phyloP scores from a whole-genome alignment of 2,113 vertebrate genomes.

The Hiodon alosoides region DNA sequence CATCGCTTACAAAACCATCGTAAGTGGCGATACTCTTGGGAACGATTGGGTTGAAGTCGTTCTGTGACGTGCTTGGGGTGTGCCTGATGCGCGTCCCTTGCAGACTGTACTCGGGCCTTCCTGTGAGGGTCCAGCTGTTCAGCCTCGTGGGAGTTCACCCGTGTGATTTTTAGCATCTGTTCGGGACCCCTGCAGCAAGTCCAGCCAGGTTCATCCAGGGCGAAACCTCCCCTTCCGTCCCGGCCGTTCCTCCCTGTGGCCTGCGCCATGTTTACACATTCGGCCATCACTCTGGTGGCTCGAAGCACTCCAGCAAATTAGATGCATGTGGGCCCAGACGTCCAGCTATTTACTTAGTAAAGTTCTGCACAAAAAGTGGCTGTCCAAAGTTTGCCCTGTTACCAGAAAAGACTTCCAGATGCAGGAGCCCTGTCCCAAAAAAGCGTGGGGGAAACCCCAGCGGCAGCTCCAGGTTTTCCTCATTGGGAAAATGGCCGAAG shows the following conservation, averaged over 20 bases:
- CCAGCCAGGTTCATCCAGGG: conserved; percentile 26
- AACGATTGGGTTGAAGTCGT: no score
- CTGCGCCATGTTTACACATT: background rate
- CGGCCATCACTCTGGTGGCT: background rate
- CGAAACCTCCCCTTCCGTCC: background rate
- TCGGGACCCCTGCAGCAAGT: background rate
- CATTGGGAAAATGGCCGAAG: no score
- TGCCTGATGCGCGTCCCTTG: no score
- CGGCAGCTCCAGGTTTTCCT: no score
- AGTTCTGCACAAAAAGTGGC: conserved; percentile 17
- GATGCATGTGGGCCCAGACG: background rate
- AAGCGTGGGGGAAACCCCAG: background rate
- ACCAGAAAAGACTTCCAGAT: conserved; percentile 22
- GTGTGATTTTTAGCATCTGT: no score
- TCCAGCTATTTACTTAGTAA: background rate
- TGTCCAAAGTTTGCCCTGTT: conserved; percentile 3
- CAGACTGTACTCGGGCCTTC: no score
- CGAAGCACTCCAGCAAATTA: conserved; percentile 4
- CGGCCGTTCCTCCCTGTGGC: background rate
- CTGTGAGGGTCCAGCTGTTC: no score
- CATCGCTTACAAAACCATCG: no score
- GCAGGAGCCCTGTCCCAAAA: conserved; percentile 1
- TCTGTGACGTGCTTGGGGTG: no score
- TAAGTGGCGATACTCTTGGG: no score
- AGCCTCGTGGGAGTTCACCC: background rate